Percentiles rank a stretch among this genome's conserved stretches.
These are phyloP conservation scores for Ectropis crepuscularia DNA, from an alignment of 2,888 invertebrate species.

Conservation along the genomic window DNA sequence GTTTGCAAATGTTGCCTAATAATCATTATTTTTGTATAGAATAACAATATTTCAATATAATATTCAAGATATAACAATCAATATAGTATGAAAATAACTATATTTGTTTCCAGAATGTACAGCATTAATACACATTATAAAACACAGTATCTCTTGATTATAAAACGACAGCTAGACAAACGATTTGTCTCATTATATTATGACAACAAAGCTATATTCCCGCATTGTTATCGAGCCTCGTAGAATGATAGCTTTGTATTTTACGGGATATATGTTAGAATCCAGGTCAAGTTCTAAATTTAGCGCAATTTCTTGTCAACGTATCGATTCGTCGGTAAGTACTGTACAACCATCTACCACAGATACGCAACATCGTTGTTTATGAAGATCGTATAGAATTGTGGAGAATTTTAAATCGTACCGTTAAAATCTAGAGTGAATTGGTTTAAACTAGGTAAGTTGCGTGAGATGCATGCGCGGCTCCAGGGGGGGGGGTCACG, in stretches of 20 bases:
- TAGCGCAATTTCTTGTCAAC: slow-evolving; percentile 9
- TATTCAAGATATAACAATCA: too few species aligned
- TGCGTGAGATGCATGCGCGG: too few species aligned
- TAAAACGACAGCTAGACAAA: slow-evolving; percentile 15
- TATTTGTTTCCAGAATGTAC: neutral
- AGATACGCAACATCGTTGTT: too few species aligned
- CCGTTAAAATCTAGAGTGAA: too few species aligned
- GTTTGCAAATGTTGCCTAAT: too few species aligned
- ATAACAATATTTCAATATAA: too few species aligned
- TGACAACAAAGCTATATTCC: slow-evolving; percentile 22
- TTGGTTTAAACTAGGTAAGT: too few species aligned
- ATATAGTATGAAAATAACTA: too few species aligned
- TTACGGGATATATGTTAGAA: slow-evolving; percentile 22
- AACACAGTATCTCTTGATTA: slow-evolving; percentile 10
- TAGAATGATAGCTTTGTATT: slow-evolving; percentile 12
- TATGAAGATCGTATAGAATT: too few species aligned
- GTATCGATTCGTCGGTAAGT: neutral
- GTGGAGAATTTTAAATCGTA: too few species aligned
- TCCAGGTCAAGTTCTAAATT: slow-evolving; percentile 10
- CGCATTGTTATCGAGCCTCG: slow-evolving; percentile 15
- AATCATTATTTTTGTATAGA: too few species aligned
- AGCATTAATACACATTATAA: neutral
- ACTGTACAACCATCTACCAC: neutral
- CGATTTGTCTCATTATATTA: slow-evolving; percentile 21
- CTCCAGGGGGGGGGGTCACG: too few species aligned